These are phyloP conservation scores for Euzophera pinguis DNA, from an alignment of 2,888 invertebrate genomes.

Conservation along the genomic window DNA sequence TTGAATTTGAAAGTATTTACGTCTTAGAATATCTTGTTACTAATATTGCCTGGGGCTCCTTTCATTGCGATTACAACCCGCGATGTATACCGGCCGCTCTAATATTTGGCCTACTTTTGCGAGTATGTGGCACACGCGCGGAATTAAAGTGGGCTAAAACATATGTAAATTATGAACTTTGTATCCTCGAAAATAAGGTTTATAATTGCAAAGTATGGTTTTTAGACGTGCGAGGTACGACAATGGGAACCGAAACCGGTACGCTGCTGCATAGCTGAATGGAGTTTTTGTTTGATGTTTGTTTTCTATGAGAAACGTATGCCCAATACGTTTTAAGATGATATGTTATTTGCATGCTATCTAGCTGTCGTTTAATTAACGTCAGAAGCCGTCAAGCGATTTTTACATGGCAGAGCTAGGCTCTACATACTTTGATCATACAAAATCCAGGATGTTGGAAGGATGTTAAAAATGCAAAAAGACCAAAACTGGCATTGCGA, in stretches of 20 bases:
- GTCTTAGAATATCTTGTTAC: not conserved
- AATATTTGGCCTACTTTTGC: constrained; percentile 8
- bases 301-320: constrained; percentile 12
- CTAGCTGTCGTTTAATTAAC: too few relatives aligned
- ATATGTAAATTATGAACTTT: not conserved
- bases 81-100: not conserved
- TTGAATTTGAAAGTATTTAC: not conserved
- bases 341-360: too few relatives aligned
- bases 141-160: constrained; percentile 1
- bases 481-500: too few relatives aligned
- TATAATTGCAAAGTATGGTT: not conserved
- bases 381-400: too few relatives aligned
- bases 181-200: not conserved
- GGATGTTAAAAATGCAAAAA: too few relatives aligned
- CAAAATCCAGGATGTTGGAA: too few relatives aligned
- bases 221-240: not conserved
- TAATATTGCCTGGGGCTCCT: constrained; percentile 8
- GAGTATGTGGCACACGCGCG: constrained; percentile 3
- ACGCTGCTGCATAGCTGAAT: constrained; percentile 3
- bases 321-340: not conserved
- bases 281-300: constrained; percentile 1
- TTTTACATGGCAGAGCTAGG: too few relatives aligned
- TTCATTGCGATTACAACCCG: constrained; percentile 7
- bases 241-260: constrained; percentile 10
- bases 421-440: too few relatives aligned